These are phyloP conservation scores for Nothobranchius kuhntae DNA, from an alignment of 2,113 vertebrate genomes.

Conservation along the genomic window DNA sequence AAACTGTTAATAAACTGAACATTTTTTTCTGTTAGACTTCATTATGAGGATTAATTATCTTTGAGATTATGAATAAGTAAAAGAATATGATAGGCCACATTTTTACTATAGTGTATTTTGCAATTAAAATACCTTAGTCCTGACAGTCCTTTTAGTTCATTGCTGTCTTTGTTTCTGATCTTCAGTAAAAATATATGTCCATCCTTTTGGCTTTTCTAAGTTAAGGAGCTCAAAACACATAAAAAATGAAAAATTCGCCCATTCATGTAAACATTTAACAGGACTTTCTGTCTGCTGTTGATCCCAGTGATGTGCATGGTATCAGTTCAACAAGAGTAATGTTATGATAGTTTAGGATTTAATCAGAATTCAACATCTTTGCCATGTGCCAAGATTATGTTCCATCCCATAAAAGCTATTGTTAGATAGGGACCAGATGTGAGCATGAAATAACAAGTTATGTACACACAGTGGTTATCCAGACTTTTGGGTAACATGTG, in stretches of 20 bases:
- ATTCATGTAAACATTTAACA: constrained; percentile 8
- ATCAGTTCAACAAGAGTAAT: constrained; percentile 9
- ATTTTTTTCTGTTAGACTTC: too few relatives aligned
- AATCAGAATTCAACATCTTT: not conserved
- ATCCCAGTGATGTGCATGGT: constrained; percentile 1
- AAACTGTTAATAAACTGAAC: too few relatives aligned
- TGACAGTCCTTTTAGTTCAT: too few relatives aligned
- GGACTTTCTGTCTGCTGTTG: constrained; percentile 19
- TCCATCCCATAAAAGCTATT: too few relatives aligned
- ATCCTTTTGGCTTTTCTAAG: not conserved
- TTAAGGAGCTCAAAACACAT: not conserved
- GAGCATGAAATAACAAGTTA: not conserved
- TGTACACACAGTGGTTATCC: not conserved
- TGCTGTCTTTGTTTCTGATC: too few relatives aligned
- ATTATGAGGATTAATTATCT: too few relatives aligned
- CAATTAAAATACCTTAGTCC: too few relatives aligned
- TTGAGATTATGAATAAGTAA: too few relatives aligned
- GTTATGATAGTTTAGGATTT: not conserved
- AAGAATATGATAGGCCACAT: too few relatives aligned
- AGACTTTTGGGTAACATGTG: not conserved
- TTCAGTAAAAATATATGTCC: too few relatives aligned
- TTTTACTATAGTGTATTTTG: too few relatives aligned
- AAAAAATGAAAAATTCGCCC: constrained; percentile 2
- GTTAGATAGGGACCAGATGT: not conserved
- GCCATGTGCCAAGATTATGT: too few relatives aligned